Conservation (phyloP, 2,113 vertebrate genomes). For the Bostrychus sinensis region DNA sequence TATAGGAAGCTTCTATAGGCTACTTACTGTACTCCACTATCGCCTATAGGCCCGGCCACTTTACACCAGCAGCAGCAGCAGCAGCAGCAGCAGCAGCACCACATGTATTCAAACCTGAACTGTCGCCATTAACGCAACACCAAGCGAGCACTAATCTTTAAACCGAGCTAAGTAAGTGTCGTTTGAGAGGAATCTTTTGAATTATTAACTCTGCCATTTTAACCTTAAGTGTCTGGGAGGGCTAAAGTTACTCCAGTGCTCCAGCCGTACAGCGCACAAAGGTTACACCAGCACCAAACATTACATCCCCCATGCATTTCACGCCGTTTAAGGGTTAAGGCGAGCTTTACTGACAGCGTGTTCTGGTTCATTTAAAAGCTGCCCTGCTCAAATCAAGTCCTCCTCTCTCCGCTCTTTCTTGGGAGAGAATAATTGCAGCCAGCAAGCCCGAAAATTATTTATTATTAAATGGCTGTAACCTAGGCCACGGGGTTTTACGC, state of each 20-base stretch:
- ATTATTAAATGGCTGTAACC: constrained; percentile 32
- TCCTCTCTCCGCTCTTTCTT: neutral
- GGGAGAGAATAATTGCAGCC: constrained; percentile 16
- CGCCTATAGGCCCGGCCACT: constrained; percentile 52
- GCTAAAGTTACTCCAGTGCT: constrained; percentile 46
- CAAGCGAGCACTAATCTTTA: neutral
- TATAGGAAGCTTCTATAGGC: constrained; percentile 55
- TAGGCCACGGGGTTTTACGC: constrained; percentile 41
- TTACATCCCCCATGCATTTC: neutral
- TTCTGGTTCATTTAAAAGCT: constrained; percentile 17
- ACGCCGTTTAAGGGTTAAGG: constrained; percentile 13
- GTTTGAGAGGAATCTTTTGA: neutral
- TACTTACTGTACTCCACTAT: constrained; percentile 43
- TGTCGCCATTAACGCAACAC: constrained; percentile 2
- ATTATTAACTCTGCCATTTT: constrained; percentile 28
- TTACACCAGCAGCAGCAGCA: constrained; percentile 5
- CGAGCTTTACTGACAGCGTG: constrained; percentile 27
- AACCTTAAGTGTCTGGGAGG: constrained; percentile 23
- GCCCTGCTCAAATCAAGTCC: constrained; percentile 6
- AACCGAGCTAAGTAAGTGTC: neutral
- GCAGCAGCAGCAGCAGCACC: neutral
- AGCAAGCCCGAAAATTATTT: constrained; percentile 29
- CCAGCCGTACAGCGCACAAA: constrained; percentile 27
- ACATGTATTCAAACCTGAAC: constrained; percentile 28
- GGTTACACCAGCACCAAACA: constrained; percentile 31